Conservation (phyloP, 2,797 vertebrate genomes). For the Denticeps clupeoides region DNA sequence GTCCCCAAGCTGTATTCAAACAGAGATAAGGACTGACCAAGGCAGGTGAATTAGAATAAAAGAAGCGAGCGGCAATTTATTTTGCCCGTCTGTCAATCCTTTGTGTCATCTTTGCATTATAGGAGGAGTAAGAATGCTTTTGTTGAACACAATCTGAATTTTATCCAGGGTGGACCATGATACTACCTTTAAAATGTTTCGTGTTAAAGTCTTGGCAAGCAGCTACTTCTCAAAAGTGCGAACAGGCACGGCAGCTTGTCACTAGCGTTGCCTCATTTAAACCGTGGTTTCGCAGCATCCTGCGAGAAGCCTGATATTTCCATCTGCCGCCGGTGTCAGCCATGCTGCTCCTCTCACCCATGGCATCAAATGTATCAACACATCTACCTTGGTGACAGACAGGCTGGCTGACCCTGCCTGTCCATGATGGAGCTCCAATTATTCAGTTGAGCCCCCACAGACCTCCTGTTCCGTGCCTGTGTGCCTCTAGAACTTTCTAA, state of each 20-base stretch:
- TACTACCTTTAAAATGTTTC: too few species aligned
- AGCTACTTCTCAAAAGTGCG: too few species aligned
- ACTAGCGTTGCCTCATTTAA: conserved; percentile 12
- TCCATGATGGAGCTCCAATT: conserved; percentile 25
- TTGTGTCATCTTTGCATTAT: too few species aligned
- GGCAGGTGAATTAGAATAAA: too few species aligned
- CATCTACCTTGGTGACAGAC: conserved; percentile 20
- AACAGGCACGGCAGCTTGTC: conserved; percentile 11
- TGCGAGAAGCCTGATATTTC: conserved; percentile 3
- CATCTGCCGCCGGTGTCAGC: conserved; percentile 5
- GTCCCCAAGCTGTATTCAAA: too few species aligned
- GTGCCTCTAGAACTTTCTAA: conserved; percentile 23
- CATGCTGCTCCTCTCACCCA: background rate
- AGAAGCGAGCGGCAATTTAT: too few species aligned
- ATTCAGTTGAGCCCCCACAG: conserved; percentile 23
- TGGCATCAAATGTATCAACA: conserved; percentile 16
- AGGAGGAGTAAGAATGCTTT: too few species aligned
- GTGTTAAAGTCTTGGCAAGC: too few species aligned
- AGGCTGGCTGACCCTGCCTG: conserved; percentile 24
- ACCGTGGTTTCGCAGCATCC: conserved; percentile 15
- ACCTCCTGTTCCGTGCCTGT: conserved; percentile 30
- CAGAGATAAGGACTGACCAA: too few species aligned
- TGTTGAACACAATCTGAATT: too few species aligned
- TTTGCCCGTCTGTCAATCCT: too few species aligned
- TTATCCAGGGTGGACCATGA: too few species aligned